Base-by-base conservation (phyloP, 2,888 invertebrate genomes). In the Neoascia interrupta region DNA sequence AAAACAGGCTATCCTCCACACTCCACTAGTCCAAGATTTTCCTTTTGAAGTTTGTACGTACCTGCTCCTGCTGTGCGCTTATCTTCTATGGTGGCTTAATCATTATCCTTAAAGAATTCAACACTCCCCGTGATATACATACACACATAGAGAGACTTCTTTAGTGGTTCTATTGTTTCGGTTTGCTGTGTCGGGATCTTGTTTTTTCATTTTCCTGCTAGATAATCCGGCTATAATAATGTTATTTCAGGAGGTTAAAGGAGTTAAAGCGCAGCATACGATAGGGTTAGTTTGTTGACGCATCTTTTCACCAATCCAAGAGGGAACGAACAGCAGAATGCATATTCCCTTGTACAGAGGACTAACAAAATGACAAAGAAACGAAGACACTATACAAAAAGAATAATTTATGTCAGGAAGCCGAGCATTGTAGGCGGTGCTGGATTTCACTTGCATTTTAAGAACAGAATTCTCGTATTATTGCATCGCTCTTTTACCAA, bases 21-120 rank as follows among this genome's bases (percentile, higher is more conserved):
- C 41, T 41, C 28, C 8, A 10, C 36, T 41, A 54, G 64, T 64
- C 64, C 58, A 43, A 43, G 31, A 39, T 18, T 28, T 31, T 56
- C 41, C 28, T 36, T 45, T 21, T 18, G 31, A 21, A 31, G 64
- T 60, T 76, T 58, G 49, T 45, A 10, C n/a, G n/a, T n/a, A n/a
- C n/a, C n/a, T n/a, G n/a, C 51, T 61, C 79, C 61, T 51, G 68
- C 73, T 79, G 76, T 54, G 72, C 53, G 47, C 60, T 58, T 72
- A 54, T 66, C 72, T 69, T 16, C 41, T n/a, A n/a, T 68, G 45
- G 64, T 76, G 64, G 72, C 76, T 72, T 76, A 76, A 64, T 76
- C 58, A 76, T 64, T 60, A 72, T 64, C 72, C 70, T 64, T 28
- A 69, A 69, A 39, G 58, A 49, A 51, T 56, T 43, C 69, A 49